phyloP scores from a whole-genome alignment of 2,113 vertebrate species.

The Corapipo altera region DNA sequence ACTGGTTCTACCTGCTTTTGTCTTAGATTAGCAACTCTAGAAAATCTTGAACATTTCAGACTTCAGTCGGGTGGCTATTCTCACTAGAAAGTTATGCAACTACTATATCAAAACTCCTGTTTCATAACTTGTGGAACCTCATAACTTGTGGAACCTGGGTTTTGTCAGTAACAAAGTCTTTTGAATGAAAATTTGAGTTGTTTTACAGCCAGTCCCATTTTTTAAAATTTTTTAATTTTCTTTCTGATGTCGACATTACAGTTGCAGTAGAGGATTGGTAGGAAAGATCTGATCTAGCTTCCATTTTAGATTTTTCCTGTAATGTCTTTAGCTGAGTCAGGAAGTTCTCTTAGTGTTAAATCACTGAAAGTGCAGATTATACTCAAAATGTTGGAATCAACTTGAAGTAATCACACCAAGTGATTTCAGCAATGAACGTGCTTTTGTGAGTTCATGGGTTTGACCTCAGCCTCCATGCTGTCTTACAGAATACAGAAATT shows the following conservation, averaged over 20 bases:
- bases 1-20: not conserved
- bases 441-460: rapidly evolving
- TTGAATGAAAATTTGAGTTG: not conserved
- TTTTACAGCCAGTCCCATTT: not conserved
- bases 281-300: not conserved
- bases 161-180: not conserved
- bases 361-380: not conserved
- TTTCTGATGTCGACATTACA: not conserved
- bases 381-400: not conserved
- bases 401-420: not conserved
- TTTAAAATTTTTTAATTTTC: not conserved
- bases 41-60: not conserved
- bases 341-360: not conserved
- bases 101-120: not conserved
- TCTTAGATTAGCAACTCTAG: not conserved
- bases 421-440: rapidly evolving
- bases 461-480: not conserved
- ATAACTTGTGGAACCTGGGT: not conserved
- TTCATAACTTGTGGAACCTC: not conserved
- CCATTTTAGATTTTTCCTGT: not conserved
- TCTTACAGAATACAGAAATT: not conserved
- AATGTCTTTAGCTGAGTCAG: not conserved
- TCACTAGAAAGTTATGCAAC: not conserved
- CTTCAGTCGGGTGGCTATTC: not conserved
- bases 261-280: not conserved